phyloP scores from a whole-genome alignment of 2,797 vertebrate genomes.

The Enteromius mattozi region DNA sequence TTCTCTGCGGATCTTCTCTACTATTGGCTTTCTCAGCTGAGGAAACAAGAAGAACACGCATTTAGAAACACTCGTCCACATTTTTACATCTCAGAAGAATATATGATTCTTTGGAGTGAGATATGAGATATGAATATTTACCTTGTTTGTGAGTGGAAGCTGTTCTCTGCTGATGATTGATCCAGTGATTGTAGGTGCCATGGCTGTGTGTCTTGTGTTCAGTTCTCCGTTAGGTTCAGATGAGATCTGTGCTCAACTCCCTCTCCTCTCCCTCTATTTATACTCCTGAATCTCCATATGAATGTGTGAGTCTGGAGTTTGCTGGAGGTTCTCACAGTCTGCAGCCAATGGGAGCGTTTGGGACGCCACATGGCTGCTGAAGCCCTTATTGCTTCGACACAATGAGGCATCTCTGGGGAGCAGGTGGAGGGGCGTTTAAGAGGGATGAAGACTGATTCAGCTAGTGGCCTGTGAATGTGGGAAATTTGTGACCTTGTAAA shows the following conservation, averaged over 20 bases:
- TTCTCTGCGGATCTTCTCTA: constrained; percentile 86
- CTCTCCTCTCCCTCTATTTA: constrained; percentile 80
- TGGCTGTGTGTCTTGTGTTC: constrained; percentile 65
- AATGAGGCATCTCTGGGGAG: constrained; percentile 79
- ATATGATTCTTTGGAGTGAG: background rate
- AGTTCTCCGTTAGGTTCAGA: constrained; percentile 65
- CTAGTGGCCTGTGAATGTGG: constrained; percentile 76
- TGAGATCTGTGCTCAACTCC: constrained; percentile 65
- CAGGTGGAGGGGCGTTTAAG: constrained; percentile 76
- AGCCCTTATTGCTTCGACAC: constrained; percentile 78
- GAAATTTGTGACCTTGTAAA: constrained; percentile 80
- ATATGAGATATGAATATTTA: constrained; percentile 65
- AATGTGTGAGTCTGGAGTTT: constrained; percentile 87
- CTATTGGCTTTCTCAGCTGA: constrained; percentile 86
- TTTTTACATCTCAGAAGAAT: background rate
- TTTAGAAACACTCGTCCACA: constrained; percentile 20
- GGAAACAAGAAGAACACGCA: constrained; percentile 46
- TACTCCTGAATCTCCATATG: constrained; percentile 82
- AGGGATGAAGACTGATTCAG: constrained; percentile 62
- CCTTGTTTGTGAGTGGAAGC: constrained; percentile 76
- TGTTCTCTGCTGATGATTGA: constrained; percentile 71
- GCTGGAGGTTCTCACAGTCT: constrained; percentile 92
- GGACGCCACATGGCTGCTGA: constrained; percentile 81
- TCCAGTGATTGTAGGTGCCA: constrained; percentile 79
- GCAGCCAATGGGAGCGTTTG: constrained; percentile 83